Evolutionary conservation across 2,888 invertebrate species (phyloP).

Genomic region (Salpingus planirostris): DNA sequence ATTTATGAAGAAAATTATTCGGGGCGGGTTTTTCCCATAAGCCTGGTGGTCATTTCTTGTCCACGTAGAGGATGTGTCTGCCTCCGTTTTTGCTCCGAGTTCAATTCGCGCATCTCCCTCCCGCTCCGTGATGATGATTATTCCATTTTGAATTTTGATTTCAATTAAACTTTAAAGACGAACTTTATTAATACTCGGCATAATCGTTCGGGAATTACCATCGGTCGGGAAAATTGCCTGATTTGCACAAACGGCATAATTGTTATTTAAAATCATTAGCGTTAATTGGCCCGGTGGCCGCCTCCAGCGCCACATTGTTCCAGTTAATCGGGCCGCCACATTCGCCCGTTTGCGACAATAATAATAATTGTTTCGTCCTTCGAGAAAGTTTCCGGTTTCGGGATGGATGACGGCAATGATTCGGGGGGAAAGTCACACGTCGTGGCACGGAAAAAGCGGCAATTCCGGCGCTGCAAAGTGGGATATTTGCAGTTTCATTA

Average conservation of each 20-base stretch:
- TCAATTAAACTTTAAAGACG: slow-evolving; percentile 31
- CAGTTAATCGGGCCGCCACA: too few relatives aligned
- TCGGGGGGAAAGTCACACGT: too few relatives aligned
- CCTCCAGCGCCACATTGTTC: too few relatives aligned
- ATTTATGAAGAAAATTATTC: too few relatives aligned
- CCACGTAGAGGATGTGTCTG: slow-evolving; percentile 5
- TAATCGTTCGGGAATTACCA: slow-evolving; percentile 23
- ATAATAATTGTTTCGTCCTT: too few relatives aligned
- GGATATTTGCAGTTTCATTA: slow-evolving; percentile 30
- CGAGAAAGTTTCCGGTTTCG: too few relatives aligned
- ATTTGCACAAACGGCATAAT: slow-evolving; percentile 14
- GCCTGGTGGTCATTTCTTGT: slow-evolving; percentile 27
- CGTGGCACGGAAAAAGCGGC: too few relatives aligned
- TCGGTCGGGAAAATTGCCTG: slow-evolving; percentile 12
- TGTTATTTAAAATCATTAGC: slow-evolving; percentile 10
- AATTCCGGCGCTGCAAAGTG: too few relatives aligned
- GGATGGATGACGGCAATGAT: too few relatives aligned
- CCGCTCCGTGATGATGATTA: slow-evolving; percentile 21
- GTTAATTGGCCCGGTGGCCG: too few relatives aligned
- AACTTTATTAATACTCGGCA: slow-evolving; percentile 26
- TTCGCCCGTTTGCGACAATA: too few relatives aligned
- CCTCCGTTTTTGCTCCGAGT: slow-evolving; percentile 21
- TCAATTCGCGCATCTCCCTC: slow-evolving; percentile 18
- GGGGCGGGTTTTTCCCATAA: slow-evolving; percentile 24
- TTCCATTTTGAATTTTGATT: slow-evolving; percentile 35